Evolutionary conservation across 1,140 invertebrate species (phyloP).

Genomic region (Micrasema minimum): DNA sequence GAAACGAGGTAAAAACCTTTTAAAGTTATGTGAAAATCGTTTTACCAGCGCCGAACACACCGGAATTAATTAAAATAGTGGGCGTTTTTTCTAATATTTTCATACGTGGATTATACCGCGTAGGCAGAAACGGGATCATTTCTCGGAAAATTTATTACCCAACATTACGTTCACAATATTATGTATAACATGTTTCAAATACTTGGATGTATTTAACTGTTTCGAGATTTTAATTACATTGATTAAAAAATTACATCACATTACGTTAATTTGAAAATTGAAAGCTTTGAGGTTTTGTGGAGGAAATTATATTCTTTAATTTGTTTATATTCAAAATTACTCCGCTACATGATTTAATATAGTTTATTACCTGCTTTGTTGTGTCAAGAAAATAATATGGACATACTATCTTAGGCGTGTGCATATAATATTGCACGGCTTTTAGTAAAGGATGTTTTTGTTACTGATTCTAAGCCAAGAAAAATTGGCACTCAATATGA

Average conservation of each 20-base stretch:
- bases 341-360: too few species aligned
- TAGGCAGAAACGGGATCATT: neutral
- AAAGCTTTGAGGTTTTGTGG: too few species aligned
- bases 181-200: neutral
- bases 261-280: too few species aligned
- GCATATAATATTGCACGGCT: neutral
- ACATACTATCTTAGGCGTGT: neutral
- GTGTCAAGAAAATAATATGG: too few species aligned
- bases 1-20: constrained; percentile 37
- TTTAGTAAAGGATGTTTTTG: neutral
- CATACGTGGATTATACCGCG: neutral
- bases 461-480: constrained; percentile 1
- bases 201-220: neutral
- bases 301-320: too few species aligned
- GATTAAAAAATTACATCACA: too few species aligned
- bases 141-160: neutral
- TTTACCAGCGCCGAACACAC: constrained; percentile 10
- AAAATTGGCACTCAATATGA: neutral
- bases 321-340: too few species aligned
- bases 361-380: too few species aligned
- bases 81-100: constrained; percentile 13
- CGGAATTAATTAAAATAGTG: constrained; percentile 25
- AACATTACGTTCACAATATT: constrained; percentile 2
- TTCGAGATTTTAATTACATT: neutral
- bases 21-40: constrained; percentile 24